Evolutionary conservation across 2,113 vertebrate species (phyloP).

Genomic region (Microtus montanus): DNA sequence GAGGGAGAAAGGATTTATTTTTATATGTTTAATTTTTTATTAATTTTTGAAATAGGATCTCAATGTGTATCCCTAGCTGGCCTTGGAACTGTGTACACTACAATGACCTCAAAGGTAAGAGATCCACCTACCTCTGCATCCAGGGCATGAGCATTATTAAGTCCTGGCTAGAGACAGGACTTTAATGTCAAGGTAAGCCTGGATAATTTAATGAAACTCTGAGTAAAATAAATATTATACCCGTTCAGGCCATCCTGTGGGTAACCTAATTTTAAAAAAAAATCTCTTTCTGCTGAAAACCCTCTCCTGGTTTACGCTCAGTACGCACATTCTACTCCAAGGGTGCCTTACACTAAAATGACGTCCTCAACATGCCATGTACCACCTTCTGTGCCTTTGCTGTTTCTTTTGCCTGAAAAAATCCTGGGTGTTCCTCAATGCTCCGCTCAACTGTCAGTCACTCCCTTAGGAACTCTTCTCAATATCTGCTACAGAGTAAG

Average conservation of each 20-base stretch:
- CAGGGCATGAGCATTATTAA: not conserved
- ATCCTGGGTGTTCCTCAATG: not conserved
- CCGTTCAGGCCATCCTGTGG: not conserved
- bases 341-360: not conserved
- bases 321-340: not conserved
- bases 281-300: slow-evolving; percentile 26
- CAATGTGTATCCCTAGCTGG: not conserved
- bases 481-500: slow-evolving; percentile 5
- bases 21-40: not conserved
- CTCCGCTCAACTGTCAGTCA: not conserved
- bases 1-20: not conserved
- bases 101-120: not conserved
- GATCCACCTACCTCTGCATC: not conserved
- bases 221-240: not conserved
- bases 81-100: not conserved
- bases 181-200: not conserved
- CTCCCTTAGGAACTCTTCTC: not conserved
- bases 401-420: not conserved
- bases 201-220: not conserved
- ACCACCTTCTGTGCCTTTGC: not conserved
- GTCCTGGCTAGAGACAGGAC: not conserved
- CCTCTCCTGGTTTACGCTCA: not conserved
- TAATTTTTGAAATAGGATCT: not conserved
- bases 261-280: not conserved
- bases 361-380: not conserved